Evolutionary conservation across 2,888 invertebrate genomes (phyloP), one percentile per base, ranked within the genome.

Genomic region (Pyrochroa serraticornis): DNA sequence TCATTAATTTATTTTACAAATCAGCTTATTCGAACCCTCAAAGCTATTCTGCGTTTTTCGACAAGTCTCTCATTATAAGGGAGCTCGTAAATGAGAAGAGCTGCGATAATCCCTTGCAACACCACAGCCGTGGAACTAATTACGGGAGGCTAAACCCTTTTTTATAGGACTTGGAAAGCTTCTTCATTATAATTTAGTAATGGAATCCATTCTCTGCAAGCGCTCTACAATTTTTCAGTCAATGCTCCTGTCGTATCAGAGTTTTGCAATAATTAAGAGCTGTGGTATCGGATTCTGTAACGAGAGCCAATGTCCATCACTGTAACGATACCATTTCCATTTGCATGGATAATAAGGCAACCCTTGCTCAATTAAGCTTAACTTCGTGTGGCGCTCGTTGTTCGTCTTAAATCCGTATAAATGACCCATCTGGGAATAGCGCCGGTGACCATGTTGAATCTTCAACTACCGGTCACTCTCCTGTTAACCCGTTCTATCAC

Each of bases 1-100:
- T 79, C 79, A 78, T 78, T 78, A 78, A 78, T 79, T 78, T 78
- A 77, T 78, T 78, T 78, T 77, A 76, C 76, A 78, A 79, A 78
- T 78, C 78, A 78, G 79, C 79, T 79, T 79, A 79, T 74, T 74
- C 73, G 73, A 74, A 73, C 75, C 76, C 74, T 72, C 72, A 69
- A 70, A 72, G 72, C 71, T 68, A 69, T 69, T 74, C 75, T 70
- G 71, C 71, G 75, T 77, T 77, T 77, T 78, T 77, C 72, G 68
- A 68, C 68, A 67, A 67, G 70, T 71, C 70, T 70, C 72, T 71
- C 69, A 72, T 75, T 75, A 76, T 75, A 70, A 70, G 75, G 75
- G 76, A 72, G 74, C 58, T 67, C 69, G 72, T 72, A 73, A 74
- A 72, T 71, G 72, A 71, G 72, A 73, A 74, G 72, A 71, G 70